Conservation (phyloP, 2,113 vertebrate species). For the Leuciscus idus region DNA sequence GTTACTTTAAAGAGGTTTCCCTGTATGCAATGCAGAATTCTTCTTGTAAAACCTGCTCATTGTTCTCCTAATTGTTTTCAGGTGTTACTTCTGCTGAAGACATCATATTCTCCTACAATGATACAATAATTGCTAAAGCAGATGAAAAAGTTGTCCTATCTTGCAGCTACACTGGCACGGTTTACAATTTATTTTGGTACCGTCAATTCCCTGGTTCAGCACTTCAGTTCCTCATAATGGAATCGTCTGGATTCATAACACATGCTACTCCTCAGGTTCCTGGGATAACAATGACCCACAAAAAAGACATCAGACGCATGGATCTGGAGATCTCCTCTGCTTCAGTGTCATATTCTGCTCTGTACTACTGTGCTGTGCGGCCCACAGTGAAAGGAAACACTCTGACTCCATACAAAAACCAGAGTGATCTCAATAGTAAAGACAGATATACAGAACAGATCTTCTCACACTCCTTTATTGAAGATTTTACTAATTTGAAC, state of each 20-base stretch:
- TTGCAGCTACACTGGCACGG: background rate
- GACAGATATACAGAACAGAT: background rate
- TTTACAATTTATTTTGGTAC: conserved; percentile 20
- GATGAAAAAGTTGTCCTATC: background rate
- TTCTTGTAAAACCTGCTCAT: background rate
- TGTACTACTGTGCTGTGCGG: conserved; percentile 31
- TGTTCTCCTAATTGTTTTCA: background rate
- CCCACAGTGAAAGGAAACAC: conserved; percentile 16
- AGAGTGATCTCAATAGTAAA: background rate
- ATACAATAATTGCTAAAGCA: conserved; percentile 14
- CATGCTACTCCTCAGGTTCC: background rate
- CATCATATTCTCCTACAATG: background rate
- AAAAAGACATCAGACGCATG: background rate
- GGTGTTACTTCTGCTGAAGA: conserved; percentile 1
- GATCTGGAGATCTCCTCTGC: conserved; percentile 4
- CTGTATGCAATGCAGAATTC: background rate
- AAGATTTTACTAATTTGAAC: background rate
- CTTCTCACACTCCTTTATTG: background rate
- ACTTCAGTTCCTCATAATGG: conserved; percentile 16
- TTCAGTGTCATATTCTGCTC: background rate
- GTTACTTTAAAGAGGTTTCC: background rate
- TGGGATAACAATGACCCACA: background rate
- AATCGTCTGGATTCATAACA: background rate
- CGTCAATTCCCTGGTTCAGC: conserved; percentile 5
- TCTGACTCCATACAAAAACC: conserved; percentile 1